Evolutionary conservation across 2,113 vertebrate genomes (phyloP), one percentile per base, ranked within the genome.

Genomic region (Halcyon senegalensis): DNA sequence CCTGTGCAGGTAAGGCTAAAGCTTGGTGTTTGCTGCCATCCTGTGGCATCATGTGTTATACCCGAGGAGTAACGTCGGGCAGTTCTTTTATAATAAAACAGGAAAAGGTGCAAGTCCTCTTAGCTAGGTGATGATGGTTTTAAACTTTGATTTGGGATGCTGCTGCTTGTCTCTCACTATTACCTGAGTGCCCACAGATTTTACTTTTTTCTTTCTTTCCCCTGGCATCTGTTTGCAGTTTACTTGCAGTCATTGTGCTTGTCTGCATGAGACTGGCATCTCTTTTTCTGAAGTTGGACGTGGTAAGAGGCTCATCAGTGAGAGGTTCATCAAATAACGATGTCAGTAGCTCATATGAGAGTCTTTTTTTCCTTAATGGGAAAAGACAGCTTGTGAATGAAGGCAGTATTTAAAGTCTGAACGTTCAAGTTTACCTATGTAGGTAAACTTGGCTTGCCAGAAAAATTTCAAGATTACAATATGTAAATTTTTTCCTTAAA

Each of bases 1-100:
- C 79, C 98, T 7, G 8, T 97, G 55, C 99, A 99, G 99, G 99
- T 99, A 94, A 92, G 97, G 50, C 15, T 31, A 48, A 84, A 91
- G 53, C 53, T 58, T 72, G 85, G 90, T 62, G 59, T 97, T 59
- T 98, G 97, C 97, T 97, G 97, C 98, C 98, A 98, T 94, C 97
- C 2, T 87, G 98, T 97, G 98, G 97, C 55, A 7, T 46, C 41
- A 0, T 11, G n/a, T 18, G 62, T 59, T 78, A 20, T 1, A 16
- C 14, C 53, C 18, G 3, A 68, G 77, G 55, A 86, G 5, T 28
- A 88, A 17, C 70, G 74, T 20, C 17, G 27, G 41, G 12, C n/a
- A 8, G 10, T 0, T 53, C 23, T 27, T 5, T 44, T n/a, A n/a
- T n/a, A n/a, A 15, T 89, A 15, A 21, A 83, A 15, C 1, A 6